phyloP scores from a whole-genome alignment of 1,140 invertebrate genomes.

The Mya arenaria region DNA sequence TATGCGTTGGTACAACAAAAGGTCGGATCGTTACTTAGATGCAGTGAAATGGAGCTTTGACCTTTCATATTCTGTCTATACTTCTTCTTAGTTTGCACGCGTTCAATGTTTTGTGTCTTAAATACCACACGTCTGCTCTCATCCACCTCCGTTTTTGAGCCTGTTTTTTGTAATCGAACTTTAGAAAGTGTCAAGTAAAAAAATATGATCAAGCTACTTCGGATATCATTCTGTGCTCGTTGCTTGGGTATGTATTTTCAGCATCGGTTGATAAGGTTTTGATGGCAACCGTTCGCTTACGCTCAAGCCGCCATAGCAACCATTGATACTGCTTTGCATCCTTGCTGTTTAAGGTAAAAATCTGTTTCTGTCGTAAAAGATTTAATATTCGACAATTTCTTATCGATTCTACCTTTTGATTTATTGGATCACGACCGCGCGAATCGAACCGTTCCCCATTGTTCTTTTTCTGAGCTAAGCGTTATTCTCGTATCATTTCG shows the following conservation, averaged over 20 bases:
- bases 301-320: slow-evolving; percentile 2
- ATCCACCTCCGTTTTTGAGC: slow-evolving; percentile 5
- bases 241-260: slow-evolving; percentile 38
- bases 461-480: no score
- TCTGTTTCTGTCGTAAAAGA: no score
- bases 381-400: no score
- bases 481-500: no score
- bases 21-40: slow-evolving; percentile 48
- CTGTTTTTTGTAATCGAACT: slow-evolving; percentile 23
- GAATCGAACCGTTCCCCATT: no score
- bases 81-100: slow-evolving; percentile 52
- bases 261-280: slow-evolving; percentile 32
- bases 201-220: slow-evolving; percentile 21
- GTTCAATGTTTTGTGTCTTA: slow-evolving; percentile 47
- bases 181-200: slow-evolving; percentile 45
- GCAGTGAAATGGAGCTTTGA: slow-evolving; percentile 37
- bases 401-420: no score
- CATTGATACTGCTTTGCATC: slow-evolving; percentile 7
- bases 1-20: slow-evolving; percentile 33
- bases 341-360: slow-evolving; percentile 22
- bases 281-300: slow-evolving; percentile 5
- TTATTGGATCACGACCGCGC: no score
- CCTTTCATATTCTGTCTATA: slow-evolving; percentile 43
- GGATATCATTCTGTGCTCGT: slow-evolving; percentile 52
- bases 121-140: slow-evolving; percentile 35